Conservation (phyloP, 1,140 invertebrate genomes). For the Mizuhopecten yessoensis region DNA sequence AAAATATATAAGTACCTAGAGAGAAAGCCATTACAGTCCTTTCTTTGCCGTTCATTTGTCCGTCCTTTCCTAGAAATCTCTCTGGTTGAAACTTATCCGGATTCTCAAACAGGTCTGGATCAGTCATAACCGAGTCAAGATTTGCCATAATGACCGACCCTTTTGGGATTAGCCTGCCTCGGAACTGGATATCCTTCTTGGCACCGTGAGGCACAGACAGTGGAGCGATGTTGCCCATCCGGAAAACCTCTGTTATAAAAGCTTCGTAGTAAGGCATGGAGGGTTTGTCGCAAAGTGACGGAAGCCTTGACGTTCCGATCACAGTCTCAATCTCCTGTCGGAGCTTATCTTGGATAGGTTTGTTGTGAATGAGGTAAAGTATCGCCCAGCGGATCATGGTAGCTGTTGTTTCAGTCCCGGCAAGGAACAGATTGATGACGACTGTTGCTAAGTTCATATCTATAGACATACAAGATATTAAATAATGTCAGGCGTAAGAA, state of each 20-base stretch:
- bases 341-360: slow-evolving; percentile 89
- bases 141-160: slow-evolving; percentile 75
- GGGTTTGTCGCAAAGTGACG: slow-evolving; percentile 58
- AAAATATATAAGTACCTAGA: slow-evolving; percentile 48
- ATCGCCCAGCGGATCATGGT: slow-evolving; percentile 94
- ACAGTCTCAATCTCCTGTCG: slow-evolving; percentile 92
- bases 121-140: slow-evolving; percentile 71
- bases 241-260: slow-evolving; percentile 63
- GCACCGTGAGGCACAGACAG: slow-evolving; percentile 76
- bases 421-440: slow-evolving; percentile 91
- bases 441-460: background rate
- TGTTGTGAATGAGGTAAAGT: slow-evolving; percentile 90
- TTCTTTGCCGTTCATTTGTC: slow-evolving; percentile 50
- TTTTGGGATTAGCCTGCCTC: slow-evolving; percentile 78
- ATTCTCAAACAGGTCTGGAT: slow-evolving; percentile 86
- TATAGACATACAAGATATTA: too few relatives aligned
- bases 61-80: slow-evolving; percentile 83
- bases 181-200: slow-evolving; percentile 68
- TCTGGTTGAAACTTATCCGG: slow-evolving; percentile 89
- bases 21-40: slow-evolving; percentile 63
- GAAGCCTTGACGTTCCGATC: slow-evolving; percentile 52
- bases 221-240: slow-evolving; percentile 65
- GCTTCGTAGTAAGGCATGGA: slow-evolving; percentile 66
- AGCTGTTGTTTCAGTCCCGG: slow-evolving; percentile 94
- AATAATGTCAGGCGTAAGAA: too few relatives aligned